Evolutionary conservation across 2,113 vertebrate species (phyloP), one percentile per base, ranked within the genome.

Genomic region (Anarhynchus alexandrinus): DNA sequence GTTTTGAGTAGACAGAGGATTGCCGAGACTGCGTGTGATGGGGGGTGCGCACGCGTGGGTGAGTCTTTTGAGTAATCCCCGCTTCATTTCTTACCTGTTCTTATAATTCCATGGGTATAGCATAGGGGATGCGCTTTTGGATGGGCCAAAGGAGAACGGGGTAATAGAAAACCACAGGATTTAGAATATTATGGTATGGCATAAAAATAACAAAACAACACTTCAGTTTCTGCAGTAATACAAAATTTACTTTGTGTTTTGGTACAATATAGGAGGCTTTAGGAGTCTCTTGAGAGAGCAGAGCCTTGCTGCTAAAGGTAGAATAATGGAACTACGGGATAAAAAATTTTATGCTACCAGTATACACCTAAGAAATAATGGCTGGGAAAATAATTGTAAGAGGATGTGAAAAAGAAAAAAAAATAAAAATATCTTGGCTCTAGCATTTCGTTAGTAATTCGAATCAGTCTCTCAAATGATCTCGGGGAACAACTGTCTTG

Each of bases 21-120:
- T 54, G 43, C 49, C 64, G 67, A 81, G 52, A 14, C 20, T 43
- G 4, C 30, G 5, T 10, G 21, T 23, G 72, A 57, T 29, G 40
- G 21, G 40, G 38, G 6, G 6, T 9, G 10, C 45, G 18, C 12
- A 13, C 0, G 0, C 49, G 7, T 12, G 22, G 11, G 10, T 57
- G 32, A 61, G 47, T 76, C 10, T 54, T 47, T 49, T 14, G 12
- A 61, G 59, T 30, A 38, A 43, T 43, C 7, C 40, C 22, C 49
- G 17, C 22, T 43, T 61, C 0, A 5, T 76, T 47, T 85, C 36
- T 62, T 54, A 49, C 14, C 23, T 64, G 3, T 34, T 77, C 61
- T 74, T 59, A 25, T 32, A 15, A 7, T 57, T 61, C 40, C 20
- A 6, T 32, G 20, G 1, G 1, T 36, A 6, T 57, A 61, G 47